Conservation (phyloP, 35 echinoderm and acorn worm species). For the Patiria miniata region DNA sequence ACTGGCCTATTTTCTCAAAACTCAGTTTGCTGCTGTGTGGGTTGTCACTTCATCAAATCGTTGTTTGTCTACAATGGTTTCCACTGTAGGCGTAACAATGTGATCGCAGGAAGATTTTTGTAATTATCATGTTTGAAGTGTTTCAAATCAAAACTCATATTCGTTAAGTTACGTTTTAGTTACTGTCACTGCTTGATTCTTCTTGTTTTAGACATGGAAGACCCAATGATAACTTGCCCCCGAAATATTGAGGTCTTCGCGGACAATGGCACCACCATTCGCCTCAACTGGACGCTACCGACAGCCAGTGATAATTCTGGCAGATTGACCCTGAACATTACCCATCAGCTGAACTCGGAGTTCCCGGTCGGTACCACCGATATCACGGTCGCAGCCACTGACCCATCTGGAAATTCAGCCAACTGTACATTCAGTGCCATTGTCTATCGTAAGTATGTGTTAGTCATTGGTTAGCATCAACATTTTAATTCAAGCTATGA, state of each 20-base stretch:
- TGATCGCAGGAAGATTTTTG: too few relatives aligned
- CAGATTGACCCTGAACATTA: slow-evolving; percentile 18
- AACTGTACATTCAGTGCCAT: slow-evolving; percentile 36
- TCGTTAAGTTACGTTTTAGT: too few relatives aligned
- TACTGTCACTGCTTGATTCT: too few relatives aligned
- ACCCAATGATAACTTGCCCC: slow-evolving; percentile 57
- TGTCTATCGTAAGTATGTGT: background rate
- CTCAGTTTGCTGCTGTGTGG: too few relatives aligned
- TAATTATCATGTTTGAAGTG: too few relatives aligned
- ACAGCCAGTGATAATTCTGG: slow-evolving; percentile 57
- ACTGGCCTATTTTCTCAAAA: too few relatives aligned
- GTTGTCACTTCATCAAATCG: too few relatives aligned
- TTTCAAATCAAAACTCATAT: too few relatives aligned
- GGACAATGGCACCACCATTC: slow-evolving; percentile 26
- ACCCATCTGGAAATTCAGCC: slow-evolving; percentile 54
- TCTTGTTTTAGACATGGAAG: slow-evolving; percentile 39
- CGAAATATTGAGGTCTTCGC: slow-evolving; percentile 19
- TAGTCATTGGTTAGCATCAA: background rate
- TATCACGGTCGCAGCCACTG: slow-evolving; percentile 37
- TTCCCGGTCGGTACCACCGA: slow-evolving; percentile 49
- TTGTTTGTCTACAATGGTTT: too few relatives aligned
- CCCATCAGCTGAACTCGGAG: slow-evolving; percentile 22
- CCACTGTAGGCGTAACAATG: too few relatives aligned
- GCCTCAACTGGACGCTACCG: slow-evolving; percentile 50
- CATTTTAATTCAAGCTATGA: too few relatives aligned